These are phyloP conservation scores for Julus scanicus DNA, from an alignment of 2,888 invertebrate genomes.

Conservation along the genomic window DNA sequence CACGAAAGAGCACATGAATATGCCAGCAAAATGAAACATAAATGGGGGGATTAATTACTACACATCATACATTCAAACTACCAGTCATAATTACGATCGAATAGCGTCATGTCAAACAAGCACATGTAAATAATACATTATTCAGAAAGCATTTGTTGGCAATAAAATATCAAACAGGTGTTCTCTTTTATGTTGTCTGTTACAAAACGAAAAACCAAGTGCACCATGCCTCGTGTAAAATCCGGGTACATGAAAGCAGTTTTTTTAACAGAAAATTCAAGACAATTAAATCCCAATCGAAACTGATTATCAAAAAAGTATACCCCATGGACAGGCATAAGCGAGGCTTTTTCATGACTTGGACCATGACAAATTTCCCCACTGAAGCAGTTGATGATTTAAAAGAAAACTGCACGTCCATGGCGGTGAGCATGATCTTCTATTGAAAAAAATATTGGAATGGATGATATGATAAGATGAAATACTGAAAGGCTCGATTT, in stretches of 20 bases:
- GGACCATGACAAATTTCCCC: neutral
- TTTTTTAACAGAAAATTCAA: neutral
- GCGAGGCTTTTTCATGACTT: too few relatives aligned
- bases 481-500: too few relatives aligned
- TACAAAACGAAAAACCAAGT: neutral
- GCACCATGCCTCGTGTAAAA: neutral
- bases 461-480: too few relatives aligned
- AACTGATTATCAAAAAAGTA: too few relatives aligned
- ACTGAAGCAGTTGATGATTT: neutral
- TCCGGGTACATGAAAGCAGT: neutral
- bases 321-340: too few relatives aligned
- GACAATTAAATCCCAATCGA: too few relatives aligned
- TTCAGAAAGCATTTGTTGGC: neutral
- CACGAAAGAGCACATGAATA: neutral
- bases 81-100: neutral
- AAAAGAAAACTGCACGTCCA: too few relatives aligned
- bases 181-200: neutral
- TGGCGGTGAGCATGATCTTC: too few relatives aligned
- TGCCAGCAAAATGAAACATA: neutral
- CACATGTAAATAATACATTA: neutral
- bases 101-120: neutral
- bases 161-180: neutral
- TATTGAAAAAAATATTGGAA: too few relatives aligned
- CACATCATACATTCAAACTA: too few relatives aligned
- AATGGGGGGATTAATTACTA: neutral